Evolutionary conservation across 2,113 vertebrate species (phyloP).

Genomic region (Lichenostomus cassidix): DNA sequence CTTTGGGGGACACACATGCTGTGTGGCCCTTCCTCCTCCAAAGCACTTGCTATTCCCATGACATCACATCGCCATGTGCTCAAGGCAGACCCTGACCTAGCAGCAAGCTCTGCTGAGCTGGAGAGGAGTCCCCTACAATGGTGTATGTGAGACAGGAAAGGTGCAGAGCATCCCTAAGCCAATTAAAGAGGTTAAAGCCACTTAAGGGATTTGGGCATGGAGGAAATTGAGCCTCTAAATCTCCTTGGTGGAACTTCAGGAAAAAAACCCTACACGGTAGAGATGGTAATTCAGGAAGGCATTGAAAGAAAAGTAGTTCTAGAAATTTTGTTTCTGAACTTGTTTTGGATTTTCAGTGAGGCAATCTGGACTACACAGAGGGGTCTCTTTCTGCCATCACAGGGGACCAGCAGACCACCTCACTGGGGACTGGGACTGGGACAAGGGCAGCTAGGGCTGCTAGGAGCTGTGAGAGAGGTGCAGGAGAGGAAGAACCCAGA

Average conservation of each 20-base stretch:
- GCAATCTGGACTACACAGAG: background rate
- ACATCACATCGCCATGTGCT: fast-evolving
- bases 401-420: background rate
- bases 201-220: slow-evolving; percentile 41
- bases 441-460: background rate
- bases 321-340: background rate
- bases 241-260: background rate
- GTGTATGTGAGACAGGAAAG: background rate
- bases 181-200: slow-evolving; percentile 41
- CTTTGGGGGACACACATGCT: background rate
- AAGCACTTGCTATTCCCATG: background rate
- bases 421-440: fast-evolving
- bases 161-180: slow-evolving; percentile 31
- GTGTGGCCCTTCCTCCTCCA: background rate
- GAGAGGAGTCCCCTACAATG: background rate
- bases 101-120: background rate
- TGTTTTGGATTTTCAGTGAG: background rate
- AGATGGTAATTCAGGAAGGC: background rate
- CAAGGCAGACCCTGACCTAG: background rate
- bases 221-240: slow-evolving; percentile 31
- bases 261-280: fast-evolving
- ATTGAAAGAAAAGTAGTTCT: background rate
- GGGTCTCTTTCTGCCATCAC: background rate
- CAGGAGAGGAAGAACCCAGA: background rate
- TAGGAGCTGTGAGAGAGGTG: background rate